Evolutionary conservation across 2,888 invertebrate genomes (phyloP).

Genomic region (Entomobrya proxima): DNA sequence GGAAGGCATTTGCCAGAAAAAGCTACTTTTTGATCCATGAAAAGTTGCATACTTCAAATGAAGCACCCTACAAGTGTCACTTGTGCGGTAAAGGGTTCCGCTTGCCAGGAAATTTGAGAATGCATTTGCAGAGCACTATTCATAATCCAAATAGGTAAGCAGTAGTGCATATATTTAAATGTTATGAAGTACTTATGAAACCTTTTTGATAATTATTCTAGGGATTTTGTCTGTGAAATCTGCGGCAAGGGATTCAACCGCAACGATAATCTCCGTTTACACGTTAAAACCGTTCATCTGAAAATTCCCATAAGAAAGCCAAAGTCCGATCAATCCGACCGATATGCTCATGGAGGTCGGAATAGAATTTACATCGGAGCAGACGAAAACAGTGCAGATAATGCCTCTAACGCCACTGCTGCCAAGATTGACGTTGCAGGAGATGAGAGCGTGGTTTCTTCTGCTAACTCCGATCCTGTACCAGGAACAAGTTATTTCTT

Average conservation of each 20-base stretch:
- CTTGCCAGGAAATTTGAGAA: conserved; percentile 40
- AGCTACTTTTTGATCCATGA: conserved; percentile 43
- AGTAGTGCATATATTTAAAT: neutral
- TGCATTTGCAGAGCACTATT: conserved; percentile 49
- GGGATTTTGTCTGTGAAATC: conserved; percentile 40
- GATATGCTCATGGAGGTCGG: neutral
- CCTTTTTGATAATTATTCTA: neutral
- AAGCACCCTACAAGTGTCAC: conserved; percentile 55
- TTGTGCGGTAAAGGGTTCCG: conserved; percentile 54
- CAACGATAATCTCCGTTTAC: conserved; percentile 37
- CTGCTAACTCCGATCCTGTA: neutral
- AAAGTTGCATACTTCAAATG: conserved; percentile 42
- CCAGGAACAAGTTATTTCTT: conserved; percentile 22
- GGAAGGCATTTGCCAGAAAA: conserved; percentile 45
- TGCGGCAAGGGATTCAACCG: conserved; percentile 53
- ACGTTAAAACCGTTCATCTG: conserved; percentile 53
- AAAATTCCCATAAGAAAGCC: conserved; percentile 43
- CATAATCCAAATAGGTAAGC: conserved; percentile 37
- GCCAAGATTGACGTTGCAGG: neutral
- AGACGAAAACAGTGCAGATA: too few relatives aligned
- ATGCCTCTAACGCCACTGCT: neutral
- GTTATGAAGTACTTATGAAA: neutral
- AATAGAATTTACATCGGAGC: neutral
- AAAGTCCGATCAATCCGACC: neutral
- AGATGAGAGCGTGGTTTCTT: too few relatives aligned